Base-by-base conservation (phyloP, 2,888 invertebrate genomes). In the Leptopilina myrica region DNA sequence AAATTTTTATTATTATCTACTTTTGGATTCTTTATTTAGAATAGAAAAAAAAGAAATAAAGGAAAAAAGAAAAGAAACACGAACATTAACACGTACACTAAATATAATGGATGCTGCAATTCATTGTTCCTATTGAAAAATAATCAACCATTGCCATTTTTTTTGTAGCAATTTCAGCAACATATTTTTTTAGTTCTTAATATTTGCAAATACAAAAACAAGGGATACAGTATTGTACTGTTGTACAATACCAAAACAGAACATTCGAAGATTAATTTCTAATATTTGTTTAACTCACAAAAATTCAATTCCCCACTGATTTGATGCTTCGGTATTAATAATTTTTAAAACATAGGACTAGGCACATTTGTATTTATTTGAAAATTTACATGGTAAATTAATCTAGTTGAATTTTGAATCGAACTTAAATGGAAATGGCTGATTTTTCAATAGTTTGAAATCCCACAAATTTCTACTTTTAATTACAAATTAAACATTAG, bases 11-110 rank as follows among this genome's bases (percentile, higher is more conserved):
- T 77, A 49, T 49, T n/a, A 76, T 62, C 64, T 78, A 78, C 76
- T 80, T 65, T 79, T 46, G 66, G 73, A 15, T 78, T 80, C 33
- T 33, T 33, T 33, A 33, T 33, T 20, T 15, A 15, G 15, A n/a
- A n/a, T 15, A 15, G 8, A 9, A 49, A 1, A 49, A 49, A 49
- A 46, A 46, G 1, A 46, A 46, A 46, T 9, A 20, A 20, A 20
- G 20, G 20, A 46, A 46, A 46, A 46, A 20, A 7, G 76, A 59
- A 14, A 5, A 12, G 14, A 78, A 53, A 80, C 78, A 78, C 69
- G 65, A 75, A 78, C 75, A 77, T 8, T 14, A 49, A 33, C 82
- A 81, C 79, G 64, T 73, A 78, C 79, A 80, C 64, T 75, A 75
- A 43, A 64, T 78, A 64, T 78, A 64, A 78, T 53, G 75, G 79